phyloP scores from a whole-genome alignment of 2,113 vertebrate genomes.

The Podarcis muralis region DNA sequence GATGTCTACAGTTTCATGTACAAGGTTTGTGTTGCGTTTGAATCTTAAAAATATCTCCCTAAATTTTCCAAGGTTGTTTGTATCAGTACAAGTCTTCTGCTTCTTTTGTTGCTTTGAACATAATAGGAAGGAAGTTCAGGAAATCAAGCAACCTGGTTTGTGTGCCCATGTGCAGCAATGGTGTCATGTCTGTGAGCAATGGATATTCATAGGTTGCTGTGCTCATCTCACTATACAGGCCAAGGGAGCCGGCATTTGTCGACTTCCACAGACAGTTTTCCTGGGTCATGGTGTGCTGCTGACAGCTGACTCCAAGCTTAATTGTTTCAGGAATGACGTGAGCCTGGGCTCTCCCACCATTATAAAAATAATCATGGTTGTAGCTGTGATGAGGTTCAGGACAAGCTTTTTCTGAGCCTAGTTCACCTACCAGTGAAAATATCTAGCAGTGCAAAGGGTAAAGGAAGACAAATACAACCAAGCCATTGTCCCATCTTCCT shows the following conservation, averaged over 20 bases:
- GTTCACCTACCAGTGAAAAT: neutral
- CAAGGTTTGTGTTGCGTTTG: slow-evolving; percentile 68
- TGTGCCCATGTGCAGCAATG: no score
- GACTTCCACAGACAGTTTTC: no score
- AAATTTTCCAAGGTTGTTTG: neutral
- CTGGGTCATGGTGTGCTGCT: neutral
- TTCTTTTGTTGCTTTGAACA: neutral
- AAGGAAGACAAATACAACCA: no score
- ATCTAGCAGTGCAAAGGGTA: neutral
- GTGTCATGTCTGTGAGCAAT: no score
- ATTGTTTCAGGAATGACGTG: neutral
- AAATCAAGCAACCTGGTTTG: neutral
- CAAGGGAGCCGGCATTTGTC: no score
- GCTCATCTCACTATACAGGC: no score
- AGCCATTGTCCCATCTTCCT: neutral
- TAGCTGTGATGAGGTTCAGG: neutral
- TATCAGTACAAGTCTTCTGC: neutral
- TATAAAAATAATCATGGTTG: neutral
- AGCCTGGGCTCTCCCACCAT: no score
- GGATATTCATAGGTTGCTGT: no score
- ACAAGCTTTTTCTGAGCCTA: neutral
- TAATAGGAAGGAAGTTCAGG: neutral
- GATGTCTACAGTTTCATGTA: slow-evolving; percentile 78
- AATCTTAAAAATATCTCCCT: neutral
- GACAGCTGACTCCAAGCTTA: neutral